Base-by-base conservation (phyloP, 1,140 invertebrate genomes). In the Ruditapes philippinarum region DNA sequence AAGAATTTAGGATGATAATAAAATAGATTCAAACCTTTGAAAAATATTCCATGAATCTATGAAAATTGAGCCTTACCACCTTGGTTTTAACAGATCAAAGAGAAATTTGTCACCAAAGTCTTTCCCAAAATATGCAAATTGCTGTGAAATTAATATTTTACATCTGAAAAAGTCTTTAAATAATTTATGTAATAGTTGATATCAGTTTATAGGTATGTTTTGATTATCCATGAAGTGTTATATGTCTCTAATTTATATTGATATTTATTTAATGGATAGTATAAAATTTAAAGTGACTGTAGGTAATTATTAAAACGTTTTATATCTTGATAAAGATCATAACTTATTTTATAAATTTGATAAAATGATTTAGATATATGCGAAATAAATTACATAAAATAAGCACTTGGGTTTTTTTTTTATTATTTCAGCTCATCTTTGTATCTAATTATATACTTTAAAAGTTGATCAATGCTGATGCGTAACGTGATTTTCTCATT, bases 61-160 rank as follows among this genome's bases (percentile, higher is more conserved):
- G 79, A 81, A 81, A 81, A 65, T 65, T 62, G 79, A 81, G 51
- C 40, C 54, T 65, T 40, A 65, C 49, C 49, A 14, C 36, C 19
- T 65, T 42, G 51, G 79, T 45, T n/a, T 81, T 81, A 81, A 81
- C 51, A 62, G 49, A 81, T 81, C 79, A 81, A 81, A 81, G 79
- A 81, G 25, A 40, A n/a, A 1, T 22, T 22, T 36, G 51, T 65
- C 54, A 42, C 28, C 38, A 81, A 60, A 62, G 60, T 2, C 33
- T 28, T 4, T 33, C 33, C 49, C 28, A 25, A 81, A 81, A 62
- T 81, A 81, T 81, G 79, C 79, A 81, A 81, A 81, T 81, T 81
- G 79, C 1, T 78, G 42, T 54, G 45, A 49, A 78, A 49, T 51
- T 51, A 45, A 78, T 51, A 36, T 78, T 78, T 78, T 78, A 57